Evolutionary conservation across 2,888 invertebrate species (phyloP).

Genomic region (Epistrophe grossulariae): DNA sequence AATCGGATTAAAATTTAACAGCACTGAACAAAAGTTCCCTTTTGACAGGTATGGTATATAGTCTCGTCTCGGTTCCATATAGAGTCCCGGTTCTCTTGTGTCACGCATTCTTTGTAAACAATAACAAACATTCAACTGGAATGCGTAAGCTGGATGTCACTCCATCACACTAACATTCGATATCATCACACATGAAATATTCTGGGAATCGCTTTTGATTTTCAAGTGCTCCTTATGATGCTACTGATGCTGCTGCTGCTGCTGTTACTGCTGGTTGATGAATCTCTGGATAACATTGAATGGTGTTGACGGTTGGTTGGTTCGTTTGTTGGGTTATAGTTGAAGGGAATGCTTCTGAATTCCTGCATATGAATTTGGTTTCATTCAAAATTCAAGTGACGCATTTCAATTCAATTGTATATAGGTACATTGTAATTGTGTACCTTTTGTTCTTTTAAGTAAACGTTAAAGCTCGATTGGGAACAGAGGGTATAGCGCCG

Average conservation of each 20-base stretch:
- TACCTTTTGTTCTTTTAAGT: not conserved
- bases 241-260: not conserved
- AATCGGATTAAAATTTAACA: constrained; percentile 75
- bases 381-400: constrained; percentile 66
- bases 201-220: constrained; percentile 60
- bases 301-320: constrained; percentile 6
- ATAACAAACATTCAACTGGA: constrained; percentile 71
- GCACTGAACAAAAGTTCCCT: constrained; percentile 54
- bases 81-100: constrained; percentile 37
- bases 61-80: not conserved
- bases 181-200: constrained; percentile 40
- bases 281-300: not conserved
- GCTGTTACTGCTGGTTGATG: constrained; percentile 12
- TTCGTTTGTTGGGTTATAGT: not conserved
- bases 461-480: not conserved
- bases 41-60: not conserved
- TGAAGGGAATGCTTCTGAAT: constrained; percentile 2
- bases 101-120: constrained; percentile 63
- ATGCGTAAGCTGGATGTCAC: constrained; percentile 71
- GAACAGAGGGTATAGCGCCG: not conserved
- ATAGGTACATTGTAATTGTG: not conserved
- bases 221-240: constrained; percentile 37
- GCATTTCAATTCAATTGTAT: constrained; percentile 47
- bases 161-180: constrained; percentile 24
- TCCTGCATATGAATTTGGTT: constrained; percentile 60